Percentiles rank a stretch among this genome's conserved stretches.
phyloP scores from a whole-genome alignment of 2,113 vertebrate genomes.

The Hemibagrus wyckioides region DNA sequence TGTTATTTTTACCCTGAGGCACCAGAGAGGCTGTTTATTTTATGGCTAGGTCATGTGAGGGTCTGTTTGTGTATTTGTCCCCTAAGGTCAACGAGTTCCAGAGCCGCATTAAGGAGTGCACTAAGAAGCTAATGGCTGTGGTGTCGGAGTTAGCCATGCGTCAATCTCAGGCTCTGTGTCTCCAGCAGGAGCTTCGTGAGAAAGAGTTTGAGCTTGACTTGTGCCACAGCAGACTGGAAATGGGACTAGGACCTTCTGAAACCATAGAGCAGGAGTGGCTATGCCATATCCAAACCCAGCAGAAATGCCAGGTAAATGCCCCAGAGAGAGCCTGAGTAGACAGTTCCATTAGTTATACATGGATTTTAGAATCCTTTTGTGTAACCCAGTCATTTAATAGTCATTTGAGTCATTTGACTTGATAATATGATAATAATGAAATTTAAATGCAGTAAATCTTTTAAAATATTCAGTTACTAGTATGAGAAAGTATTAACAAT shows the following conservation, averaged over 20 bases:
- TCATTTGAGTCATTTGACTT: too few species aligned
- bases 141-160: conserved; percentile 86
- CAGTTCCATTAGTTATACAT: background rate
- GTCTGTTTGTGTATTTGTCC: background rate
- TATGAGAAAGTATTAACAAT: background rate
- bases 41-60: background rate
- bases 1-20: background rate
- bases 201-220: conserved; percentile 79
- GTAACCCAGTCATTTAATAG: background rate
- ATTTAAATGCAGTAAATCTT: background rate
- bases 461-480: background rate
- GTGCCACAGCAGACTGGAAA: conserved; percentile 75
- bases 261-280: conserved; percentile 79
- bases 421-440: too few species aligned
- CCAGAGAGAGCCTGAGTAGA: conserved; percentile 76
- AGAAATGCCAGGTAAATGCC: conserved; percentile 66
- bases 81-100: conserved; percentile 77
- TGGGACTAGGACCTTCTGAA: conserved; percentile 78
- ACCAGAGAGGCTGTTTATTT: background rate
- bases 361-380: background rate
- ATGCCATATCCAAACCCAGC: conserved; percentile 72
- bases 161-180: conserved; percentile 76
- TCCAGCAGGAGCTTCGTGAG: conserved; percentile 83
- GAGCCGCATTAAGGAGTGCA: conserved; percentile 73
- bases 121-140: conserved; percentile 78